A percentile compares a stretch with the other conserved stretches of the same genome.
Evolutionary conservation across 1,140 invertebrate species (phyloP).

Genomic region (Laupala kohalensis): DNA sequence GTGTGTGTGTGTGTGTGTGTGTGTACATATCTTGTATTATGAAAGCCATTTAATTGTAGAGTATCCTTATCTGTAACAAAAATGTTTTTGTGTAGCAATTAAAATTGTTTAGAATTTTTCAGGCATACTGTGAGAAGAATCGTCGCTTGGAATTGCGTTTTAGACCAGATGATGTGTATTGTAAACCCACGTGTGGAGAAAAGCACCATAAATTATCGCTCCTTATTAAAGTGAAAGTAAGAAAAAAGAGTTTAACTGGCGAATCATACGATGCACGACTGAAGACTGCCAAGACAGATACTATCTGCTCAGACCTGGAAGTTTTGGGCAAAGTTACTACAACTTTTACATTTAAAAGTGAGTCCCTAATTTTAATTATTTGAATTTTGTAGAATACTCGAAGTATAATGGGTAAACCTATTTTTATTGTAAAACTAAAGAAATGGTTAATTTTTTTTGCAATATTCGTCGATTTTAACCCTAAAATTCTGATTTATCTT

Average conservation of each 20-base stretch:
- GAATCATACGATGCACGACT: not conserved
- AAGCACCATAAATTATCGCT: conserved; percentile 48
- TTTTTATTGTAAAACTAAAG: too few species aligned
- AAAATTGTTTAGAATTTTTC: not conserved
- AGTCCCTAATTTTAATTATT: conserved; percentile 22
- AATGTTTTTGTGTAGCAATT: too few species aligned
- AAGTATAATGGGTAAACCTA: too few species aligned
- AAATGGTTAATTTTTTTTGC: too few species aligned
- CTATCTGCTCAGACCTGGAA: not conserved
- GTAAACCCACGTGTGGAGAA: conserved; percentile 65
- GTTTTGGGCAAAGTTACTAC: conserved; percentile 54
- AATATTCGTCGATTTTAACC: too few species aligned
- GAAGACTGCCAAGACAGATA: not conserved
- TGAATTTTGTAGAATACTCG: not conserved
- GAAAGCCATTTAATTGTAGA: too few species aligned
- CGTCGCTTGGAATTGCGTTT: conserved; percentile 62
- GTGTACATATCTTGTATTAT: too few species aligned
- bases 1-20: too few species aligned
- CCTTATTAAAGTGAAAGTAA: conserved; percentile 56
- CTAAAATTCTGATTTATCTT: too few species aligned
- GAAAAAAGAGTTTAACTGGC: conserved; percentile 23
- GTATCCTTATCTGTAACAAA: too few species aligned
- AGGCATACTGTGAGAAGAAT: conserved; percentile 34
- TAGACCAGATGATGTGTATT: conserved; percentile 71
- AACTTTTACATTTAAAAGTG: conserved; percentile 63